Evolutionary conservation across 2,113 vertebrate species (phyloP).

Genomic region (Tupaia tana): DNA sequence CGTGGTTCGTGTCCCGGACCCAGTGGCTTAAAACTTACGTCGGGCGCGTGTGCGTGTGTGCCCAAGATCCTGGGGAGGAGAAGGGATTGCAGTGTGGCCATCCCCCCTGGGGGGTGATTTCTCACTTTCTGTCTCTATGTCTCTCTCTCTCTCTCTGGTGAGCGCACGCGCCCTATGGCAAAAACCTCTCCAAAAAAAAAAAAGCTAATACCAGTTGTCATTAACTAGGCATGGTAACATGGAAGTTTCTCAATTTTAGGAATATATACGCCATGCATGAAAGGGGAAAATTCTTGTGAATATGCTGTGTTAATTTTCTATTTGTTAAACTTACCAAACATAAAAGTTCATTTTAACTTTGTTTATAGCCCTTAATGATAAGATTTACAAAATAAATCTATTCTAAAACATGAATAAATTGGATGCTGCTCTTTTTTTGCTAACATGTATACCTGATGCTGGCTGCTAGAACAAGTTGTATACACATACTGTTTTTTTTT

Average conservation of each 20-base stretch:
- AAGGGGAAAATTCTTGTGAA: neutral
- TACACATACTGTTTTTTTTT: neutral
- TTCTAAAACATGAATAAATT: neutral
- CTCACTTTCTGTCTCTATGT: no score
- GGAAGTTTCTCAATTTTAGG: conserved; percentile 32
- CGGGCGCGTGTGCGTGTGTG: no score
- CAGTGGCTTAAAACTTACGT: no score
- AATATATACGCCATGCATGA: neutral
- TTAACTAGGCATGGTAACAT: neutral
- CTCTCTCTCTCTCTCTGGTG: no score
- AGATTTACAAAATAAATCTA: conserved; percentile 21
- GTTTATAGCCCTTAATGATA: neutral
- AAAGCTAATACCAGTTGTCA: neutral
- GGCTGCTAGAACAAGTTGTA: neutral
- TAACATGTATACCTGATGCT: neutral
- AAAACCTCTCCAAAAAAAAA: no score
- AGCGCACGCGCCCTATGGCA: no score
- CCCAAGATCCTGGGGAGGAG: no score
- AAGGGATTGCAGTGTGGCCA: no score
- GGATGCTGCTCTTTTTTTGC: neutral
- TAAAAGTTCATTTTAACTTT: neutral
- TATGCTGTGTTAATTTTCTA: conserved; percentile 13
- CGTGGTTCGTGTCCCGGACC: no score
- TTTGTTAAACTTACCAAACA: neutral
- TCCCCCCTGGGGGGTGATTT: no score